Evolutionary conservation across 2,113 vertebrate genomes (phyloP), one percentile per base, ranked within the genome.

Genomic region (Leptodactylus fuscus): DNA sequence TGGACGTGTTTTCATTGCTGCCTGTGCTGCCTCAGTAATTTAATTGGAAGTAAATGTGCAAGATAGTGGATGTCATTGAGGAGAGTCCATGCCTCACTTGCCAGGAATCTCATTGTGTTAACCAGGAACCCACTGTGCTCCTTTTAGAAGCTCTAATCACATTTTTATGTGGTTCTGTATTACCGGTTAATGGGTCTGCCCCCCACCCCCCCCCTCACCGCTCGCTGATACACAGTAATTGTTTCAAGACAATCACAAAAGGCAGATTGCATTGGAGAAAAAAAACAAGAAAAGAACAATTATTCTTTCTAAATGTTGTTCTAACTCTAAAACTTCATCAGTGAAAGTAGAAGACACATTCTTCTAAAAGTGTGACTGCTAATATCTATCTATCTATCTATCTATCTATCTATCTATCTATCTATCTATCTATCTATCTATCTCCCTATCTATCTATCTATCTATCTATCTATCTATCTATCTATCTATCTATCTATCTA

Each of bases 51-150:
- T 91, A 92, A 93, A 94, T 90, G 91, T 92, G 93, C 91, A 93
- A 91, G 92, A 94, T 92, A 86, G 76, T 80, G 84, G 76, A 91
- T 91, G 93, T 94, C 94, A 92, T 93, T 95, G 94, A 88, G 90
- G 91, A 91, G 93, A 92, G 93, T 93, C 93, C 93, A 93, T 93
- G 92, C 93, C 89, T 93, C 92, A 34, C 91, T 94, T 94, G 91
- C 92, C 92, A 89, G 92, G 92, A 94, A 94, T 93, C 93, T 93
- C 93, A 93, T 94, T 91, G 94, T 94, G 91, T 92, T 93, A 94
- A 93, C 93, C 93, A 94, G 94, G 89, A 91, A 91, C 94, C 94
- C 87, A 91, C 94, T 92, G 93, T 58, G 92, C 91, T 90, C 94
- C 91, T 91, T 91, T 92, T 92, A 92, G 92, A 91, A 89, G 89